Conservation (phyloP, 2,797 vertebrate genomes). For the Manis javanica region DNA sequence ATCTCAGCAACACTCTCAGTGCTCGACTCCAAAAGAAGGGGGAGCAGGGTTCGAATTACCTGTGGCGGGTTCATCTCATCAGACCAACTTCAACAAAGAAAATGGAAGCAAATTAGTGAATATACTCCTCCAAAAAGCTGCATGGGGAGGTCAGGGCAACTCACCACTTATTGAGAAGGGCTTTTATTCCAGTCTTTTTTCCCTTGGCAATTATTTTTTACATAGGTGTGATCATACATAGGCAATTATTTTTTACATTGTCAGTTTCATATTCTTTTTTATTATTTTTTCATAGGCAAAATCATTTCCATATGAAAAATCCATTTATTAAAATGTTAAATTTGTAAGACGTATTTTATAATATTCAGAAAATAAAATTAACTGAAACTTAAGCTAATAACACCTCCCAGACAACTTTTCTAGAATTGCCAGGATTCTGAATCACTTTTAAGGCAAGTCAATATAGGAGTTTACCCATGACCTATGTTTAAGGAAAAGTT, state of each 20-base stretch:
- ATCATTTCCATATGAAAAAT: conserved; percentile 28
- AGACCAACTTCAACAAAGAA: conserved; percentile 90
- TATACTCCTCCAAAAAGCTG: background rate
- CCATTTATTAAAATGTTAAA: conserved; percentile 20
- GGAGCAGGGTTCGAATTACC: conserved; percentile 93
- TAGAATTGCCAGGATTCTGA: background rate
- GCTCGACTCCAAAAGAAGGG: conserved; percentile 96
- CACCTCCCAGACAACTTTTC: background rate
- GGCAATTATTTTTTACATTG: too few species aligned
- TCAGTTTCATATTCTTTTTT: background rate
- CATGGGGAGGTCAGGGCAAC: background rate
- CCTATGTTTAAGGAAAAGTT: background rate
- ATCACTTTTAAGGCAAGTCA: background rate
- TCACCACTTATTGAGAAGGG: background rate
- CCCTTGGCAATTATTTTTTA: background rate
- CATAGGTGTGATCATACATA: background rate
- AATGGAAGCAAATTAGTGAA: conserved; percentile 20
- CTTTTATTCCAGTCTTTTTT: background rate
- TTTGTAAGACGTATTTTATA: background rate
- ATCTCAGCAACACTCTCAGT: conserved; percentile 98
- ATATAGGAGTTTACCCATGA: background rate
- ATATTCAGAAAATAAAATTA: conserved; percentile 17
- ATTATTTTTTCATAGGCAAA: background rate
- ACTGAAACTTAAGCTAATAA: conserved; percentile 1
- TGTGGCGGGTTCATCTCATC: conserved; percentile 95